A percentile compares a stretch with the other conserved stretches of the same genome.
Evolutionary conservation across 2,888 invertebrate genomes (phyloP).

Genomic region (Lycophotia porphyrea): DNA sequence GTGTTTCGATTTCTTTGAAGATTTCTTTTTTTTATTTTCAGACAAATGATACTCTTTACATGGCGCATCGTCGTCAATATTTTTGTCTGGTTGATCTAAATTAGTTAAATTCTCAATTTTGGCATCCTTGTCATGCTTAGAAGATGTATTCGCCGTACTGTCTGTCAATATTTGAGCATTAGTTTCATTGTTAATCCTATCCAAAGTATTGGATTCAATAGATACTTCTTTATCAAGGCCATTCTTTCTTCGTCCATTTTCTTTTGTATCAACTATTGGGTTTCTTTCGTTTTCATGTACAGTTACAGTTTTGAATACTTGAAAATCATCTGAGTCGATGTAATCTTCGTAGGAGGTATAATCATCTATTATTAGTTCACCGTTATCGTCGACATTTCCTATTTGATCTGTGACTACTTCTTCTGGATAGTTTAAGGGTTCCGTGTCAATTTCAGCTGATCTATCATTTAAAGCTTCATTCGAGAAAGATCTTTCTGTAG

Average conservation of each 20-base stretch:
- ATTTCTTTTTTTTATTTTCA: not conserved
- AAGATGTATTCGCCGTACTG: not conserved
- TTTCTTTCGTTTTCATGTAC: not conserved
- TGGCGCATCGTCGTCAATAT: not conserved
- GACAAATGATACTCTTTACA: not conserved
- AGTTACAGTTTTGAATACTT: not conserved
- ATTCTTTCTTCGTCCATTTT: constrained; percentile 1
- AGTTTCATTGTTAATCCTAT: not conserved
- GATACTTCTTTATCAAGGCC: not conserved
- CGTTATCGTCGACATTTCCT: not conserved
- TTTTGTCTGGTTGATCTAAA: not conserved
- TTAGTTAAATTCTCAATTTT: not conserved
- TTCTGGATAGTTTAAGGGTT: not conserved
- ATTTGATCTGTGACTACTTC: not conserved
- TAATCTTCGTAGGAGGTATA: constrained; percentile 14
- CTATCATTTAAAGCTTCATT: not conserved
- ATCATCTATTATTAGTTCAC: not conserved
- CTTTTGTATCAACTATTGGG: not conserved
- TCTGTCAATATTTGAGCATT: not conserved
- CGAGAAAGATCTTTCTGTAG: constrained; percentile 2
- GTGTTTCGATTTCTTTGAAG: not conserved
- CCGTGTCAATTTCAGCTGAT: not conserved
- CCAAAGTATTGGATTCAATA: not conserved
- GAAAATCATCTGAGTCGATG: constrained; percentile 17
- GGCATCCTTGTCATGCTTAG: not conserved